Evolutionary conservation across 2,888 invertebrate genomes (phyloP), one percentile per base, ranked within the genome.

Genomic region (Tetropium fuscum): DNA sequence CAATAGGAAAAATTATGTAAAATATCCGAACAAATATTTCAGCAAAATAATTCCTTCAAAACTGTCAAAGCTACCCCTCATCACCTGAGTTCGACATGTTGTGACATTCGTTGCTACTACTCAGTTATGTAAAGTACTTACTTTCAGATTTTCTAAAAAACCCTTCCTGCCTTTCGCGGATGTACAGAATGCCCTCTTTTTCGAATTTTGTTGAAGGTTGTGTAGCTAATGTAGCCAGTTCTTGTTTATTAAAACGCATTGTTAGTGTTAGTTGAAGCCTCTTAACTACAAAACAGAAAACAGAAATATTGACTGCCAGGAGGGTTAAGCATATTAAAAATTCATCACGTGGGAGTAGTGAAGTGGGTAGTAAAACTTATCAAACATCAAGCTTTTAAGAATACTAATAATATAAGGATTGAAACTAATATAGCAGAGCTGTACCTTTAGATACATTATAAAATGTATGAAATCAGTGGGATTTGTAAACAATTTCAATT

Each of bases 191-290:
- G 56, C 97, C 97, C 84, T 97, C 96, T 76, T 93, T 94, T 80
- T 97, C 95, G 81, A 95, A 96, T 81, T 91, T 92, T 72, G 92
- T 91, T 6, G 92, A 90, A 36, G 92, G 91, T 83, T 95, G 94
- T 55, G 91, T 90, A 62, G 95, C 95, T 80, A 97, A 83, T 54
- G 91, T 89, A 68, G 90, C 86, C 74, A 97, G 83, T 83, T 96
- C 97, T 80, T 92, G 91, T 81, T 92, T 93, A 82, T 97, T 97
- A 82, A 92, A 95, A 82, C 95, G 88, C 97, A 97, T 96, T 55
- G 11, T 30, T 55, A 38, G 38, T 53, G 43, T 53, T 53, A 53
- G 44, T 40, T 20, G 43, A 43, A 53, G 43, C 43, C 16, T 36
- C 51, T 51, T 36, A 51, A 43, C 53, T 53, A 41, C 32, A 53